Percentiles rank a stretch among this genome's conserved stretches.
Conservation (phyloP, 2,113 vertebrate species). For the Ophthalmolycus amberensis region DNA sequence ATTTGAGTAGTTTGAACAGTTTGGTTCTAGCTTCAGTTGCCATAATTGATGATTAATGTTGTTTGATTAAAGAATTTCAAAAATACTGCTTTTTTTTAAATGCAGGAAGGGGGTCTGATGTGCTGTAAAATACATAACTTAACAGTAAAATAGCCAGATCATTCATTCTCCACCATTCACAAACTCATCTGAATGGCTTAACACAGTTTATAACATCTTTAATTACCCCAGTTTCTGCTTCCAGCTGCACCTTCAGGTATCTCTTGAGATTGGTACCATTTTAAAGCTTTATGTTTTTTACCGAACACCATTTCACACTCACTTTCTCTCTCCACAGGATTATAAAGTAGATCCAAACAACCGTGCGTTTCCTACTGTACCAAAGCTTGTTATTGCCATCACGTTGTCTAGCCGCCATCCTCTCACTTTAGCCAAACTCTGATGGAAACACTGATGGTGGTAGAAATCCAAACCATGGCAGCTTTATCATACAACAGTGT, state of each 20-base stretch:
- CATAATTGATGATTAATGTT: neutral
- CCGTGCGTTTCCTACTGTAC: too few species aligned
- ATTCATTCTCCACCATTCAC: too few species aligned
- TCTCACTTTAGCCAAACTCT: neutral
- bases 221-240: too few species aligned
- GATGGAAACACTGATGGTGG: too few species aligned
- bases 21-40: neutral
- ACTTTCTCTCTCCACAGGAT: neutral
- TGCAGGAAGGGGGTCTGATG: too few species aligned
- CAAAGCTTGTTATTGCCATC: neutral
- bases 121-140: neutral
- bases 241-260: too few species aligned
- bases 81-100: neutral
- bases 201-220: too few species aligned
- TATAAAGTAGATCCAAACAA: too few species aligned
- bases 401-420: neutral
- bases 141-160: neutral
- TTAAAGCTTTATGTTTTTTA: neutral
- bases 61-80: neutral
- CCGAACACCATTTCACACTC: too few species aligned
- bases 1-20: neutral
- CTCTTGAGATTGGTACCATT: neutral
- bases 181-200: too few species aligned
- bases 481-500: neutral
- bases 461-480: neutral